Evolutionary conservation across 1,140 invertebrate genomes (phyloP).

Genomic region (Cylas formicarius): DNA sequence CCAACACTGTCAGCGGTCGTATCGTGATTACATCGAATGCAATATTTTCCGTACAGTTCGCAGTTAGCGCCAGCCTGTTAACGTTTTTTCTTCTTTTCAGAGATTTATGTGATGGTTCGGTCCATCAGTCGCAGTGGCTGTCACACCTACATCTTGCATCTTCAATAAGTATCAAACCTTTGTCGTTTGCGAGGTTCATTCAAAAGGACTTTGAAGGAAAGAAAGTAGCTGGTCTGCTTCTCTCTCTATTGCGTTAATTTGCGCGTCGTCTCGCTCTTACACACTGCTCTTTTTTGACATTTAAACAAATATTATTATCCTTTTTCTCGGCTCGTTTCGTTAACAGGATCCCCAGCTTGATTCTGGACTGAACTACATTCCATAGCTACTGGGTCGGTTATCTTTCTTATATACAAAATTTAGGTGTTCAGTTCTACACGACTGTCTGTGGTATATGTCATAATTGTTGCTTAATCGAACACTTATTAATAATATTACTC

Average conservation of each 20-base stretch:
- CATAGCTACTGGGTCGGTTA: constrained; percentile 26
- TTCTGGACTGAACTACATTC: constrained; percentile 33
- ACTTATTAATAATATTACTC: no score
- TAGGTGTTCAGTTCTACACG: no score
- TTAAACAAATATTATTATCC: constrained; percentile 3
- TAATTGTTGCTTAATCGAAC: no score
- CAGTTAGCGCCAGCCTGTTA: neutral
- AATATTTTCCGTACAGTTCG: no score
- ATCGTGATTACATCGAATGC: no score
- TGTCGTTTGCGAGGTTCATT: constrained; percentile 39
- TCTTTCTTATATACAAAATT: no score
- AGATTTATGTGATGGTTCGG: constrained; percentile 24
- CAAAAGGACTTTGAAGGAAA: constrained; percentile 25
- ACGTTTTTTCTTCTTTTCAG: constrained; percentile 24
- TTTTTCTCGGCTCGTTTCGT: no score
- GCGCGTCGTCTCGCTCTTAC: constrained; percentile 32
- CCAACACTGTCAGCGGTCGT: no score
- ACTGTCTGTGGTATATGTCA: no score
- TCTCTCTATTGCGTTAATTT: constrained; percentile 19
- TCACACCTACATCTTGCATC: constrained; percentile 35
- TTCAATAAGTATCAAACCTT: constrained; percentile 28
- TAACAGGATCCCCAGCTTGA: no score
- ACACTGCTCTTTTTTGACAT: constrained; percentile 30
- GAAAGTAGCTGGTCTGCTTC: constrained; percentile 43
- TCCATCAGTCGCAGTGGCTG: constrained; percentile 28